A percentile compares a stretch with the other conserved stretches of the same genome.
Conservation (phyloP, 2,888 invertebrate species). For the Thereva nobilitata region DNA sequence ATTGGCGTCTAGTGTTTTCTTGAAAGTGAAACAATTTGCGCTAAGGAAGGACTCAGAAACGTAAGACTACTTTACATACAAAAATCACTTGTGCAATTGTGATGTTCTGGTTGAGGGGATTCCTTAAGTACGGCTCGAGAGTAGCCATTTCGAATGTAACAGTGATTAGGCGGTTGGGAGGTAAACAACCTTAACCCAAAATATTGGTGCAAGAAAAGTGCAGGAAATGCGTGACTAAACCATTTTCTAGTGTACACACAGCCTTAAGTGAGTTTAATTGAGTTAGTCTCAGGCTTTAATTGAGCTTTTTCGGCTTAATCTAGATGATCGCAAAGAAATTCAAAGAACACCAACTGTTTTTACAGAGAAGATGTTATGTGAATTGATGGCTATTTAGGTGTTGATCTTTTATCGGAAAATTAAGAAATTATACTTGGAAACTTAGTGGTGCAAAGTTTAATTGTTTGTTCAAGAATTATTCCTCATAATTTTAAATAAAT, state of each 20-base stretch:
- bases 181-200: conserved; percentile 40
- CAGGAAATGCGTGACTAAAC: conserved; percentile 11
- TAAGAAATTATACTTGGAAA: too few species aligned
- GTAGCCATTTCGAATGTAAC: not conserved
- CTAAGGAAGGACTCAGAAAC: not conserved
- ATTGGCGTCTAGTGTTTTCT: too few species aligned
- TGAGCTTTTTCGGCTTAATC: conserved; percentile 21
- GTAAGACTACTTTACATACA: not conserved
- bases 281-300: conserved; percentile 21
- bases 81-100: not conserved
- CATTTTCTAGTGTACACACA: not conserved
- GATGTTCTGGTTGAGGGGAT: conserved; percentile 17
- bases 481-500: too few species aligned
- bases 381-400: too few species aligned
- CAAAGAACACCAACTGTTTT: not conserved
- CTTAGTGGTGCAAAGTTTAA: too few species aligned
- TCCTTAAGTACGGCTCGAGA: conserved; percentile 10
- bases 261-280: conserved; percentile 26
- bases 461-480: too few species aligned
- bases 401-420: too few species aligned
- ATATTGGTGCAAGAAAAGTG: not conserved
- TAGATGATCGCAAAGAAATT: conserved; percentile 3
- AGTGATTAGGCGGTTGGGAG: conserved; percentile 11
- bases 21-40: not conserved
- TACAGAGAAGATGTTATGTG: too few species aligned